Evolutionary conservation across 2,797 vertebrate species (phyloP).

Genomic region (Carcharodon carcharias): DNA sequence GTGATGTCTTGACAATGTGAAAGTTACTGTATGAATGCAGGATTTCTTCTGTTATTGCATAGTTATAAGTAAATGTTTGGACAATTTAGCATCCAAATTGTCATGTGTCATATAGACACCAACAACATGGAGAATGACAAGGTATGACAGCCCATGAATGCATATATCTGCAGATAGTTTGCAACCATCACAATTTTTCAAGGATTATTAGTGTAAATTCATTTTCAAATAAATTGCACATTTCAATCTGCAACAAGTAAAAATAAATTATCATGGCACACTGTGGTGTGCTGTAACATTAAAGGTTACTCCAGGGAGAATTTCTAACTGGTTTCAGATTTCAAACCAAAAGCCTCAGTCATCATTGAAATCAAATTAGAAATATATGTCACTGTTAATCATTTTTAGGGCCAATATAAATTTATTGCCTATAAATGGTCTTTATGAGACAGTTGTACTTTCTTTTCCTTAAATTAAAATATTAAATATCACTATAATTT

Average conservation of each 20-base stretch:
- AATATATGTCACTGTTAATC: neutral
- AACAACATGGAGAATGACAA: neutral
- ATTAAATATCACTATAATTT: slow-evolving; percentile 12
- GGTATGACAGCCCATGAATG: neutral
- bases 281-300: neutral
- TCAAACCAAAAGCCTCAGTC: neutral
- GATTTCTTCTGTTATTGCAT: neutral
- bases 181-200: neutral
- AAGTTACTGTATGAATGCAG: neutral
- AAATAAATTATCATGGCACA: neutral
- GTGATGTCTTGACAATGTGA: neutral
- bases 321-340: neutral
- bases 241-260: neutral
- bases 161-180: neutral
- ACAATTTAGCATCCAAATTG: neutral
- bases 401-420: slow-evolving; percentile 29
- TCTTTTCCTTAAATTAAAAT: neutral
- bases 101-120: neutral
- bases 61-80: neutral
- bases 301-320: slow-evolving; percentile 24
- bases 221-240: slow-evolving; percentile 6
- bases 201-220: neutral
- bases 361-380: slow-evolving; percentile 3
- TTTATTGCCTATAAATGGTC: slow-evolving; percentile 26
- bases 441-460: neutral